Base-by-base conservation (phyloP, 2,113 vertebrate species). In the Tychaedon coryphoeus region DNA sequence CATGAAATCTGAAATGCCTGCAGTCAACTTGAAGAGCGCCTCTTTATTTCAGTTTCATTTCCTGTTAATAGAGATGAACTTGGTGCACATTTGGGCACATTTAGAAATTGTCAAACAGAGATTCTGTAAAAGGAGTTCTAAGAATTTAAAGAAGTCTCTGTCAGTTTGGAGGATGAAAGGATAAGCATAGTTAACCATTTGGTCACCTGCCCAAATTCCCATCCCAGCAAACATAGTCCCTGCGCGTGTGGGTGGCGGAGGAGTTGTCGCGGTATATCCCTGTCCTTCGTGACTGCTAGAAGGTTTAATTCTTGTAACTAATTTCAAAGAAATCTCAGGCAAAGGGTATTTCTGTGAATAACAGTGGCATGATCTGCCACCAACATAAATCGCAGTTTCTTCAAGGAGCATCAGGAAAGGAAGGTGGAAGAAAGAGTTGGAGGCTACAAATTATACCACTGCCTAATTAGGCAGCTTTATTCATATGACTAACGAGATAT, bases 1-100 rank as follows among this genome's bases (percentile, higher is more conserved):
- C 96, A 95, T 97, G 96, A 97, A 97, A 96, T 96, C 95, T 97
- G 95, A 94, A 96, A 96, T 95, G 97, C 90, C 62, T 90, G 91
- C 96, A 98, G 97, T 97, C 97, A 97, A 88, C 89, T 90, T 9
- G 38, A 80, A 90, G 81, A 96, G 91, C 10, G 7, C 88, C 96
- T 97, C 90, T 93, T 95, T 92, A 93, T 93, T 97, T 76, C 78
- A 86, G 61, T 96, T 97, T 96, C 93, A 84, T 97, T 97, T 97
- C 86, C 90, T 96, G 90, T 97, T 94, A 83, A 80, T 81, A 76
- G 66, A 92, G 67, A 79, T 95, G 92, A 95, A 91, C 95, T 97
- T 79, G 73, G 88, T 94, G 84, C 83, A 88, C 95, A 92, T 80
- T 86, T 91, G 91, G 91, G 58, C 95, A 83, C 38, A 40, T 97